Evolutionary conservation across 2,888 invertebrate species (phyloP).

Genomic region (Heteromyza rotundicornis): DNA sequence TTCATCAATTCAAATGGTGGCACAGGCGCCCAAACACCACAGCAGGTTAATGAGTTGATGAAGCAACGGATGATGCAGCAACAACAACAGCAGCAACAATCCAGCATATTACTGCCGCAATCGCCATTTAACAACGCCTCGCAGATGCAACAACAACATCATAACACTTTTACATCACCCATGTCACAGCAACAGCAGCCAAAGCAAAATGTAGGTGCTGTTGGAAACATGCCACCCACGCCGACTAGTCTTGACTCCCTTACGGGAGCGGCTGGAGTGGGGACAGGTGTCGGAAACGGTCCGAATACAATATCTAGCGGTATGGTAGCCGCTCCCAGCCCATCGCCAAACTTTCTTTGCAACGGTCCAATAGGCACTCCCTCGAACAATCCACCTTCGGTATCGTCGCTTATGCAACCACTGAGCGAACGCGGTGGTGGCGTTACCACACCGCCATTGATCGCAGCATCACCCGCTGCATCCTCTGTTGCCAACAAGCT

Average conservation of each 20-base stretch:
- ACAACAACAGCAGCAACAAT: slow-evolving; percentile 41
- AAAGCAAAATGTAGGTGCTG: slow-evolving; percentile 29
- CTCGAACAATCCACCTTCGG: slow-evolving; percentile 68
- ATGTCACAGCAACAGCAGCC: slow-evolving; percentile 38
- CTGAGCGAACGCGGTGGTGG: slow-evolving; percentile 65
- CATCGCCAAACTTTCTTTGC: slow-evolving; percentile 62
- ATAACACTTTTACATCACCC: slow-evolving; percentile 44
- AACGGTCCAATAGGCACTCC: slow-evolving; percentile 65
- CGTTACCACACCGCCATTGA: slow-evolving; percentile 64
- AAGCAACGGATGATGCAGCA: slow-evolving; percentile 66
- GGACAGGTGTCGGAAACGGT: slow-evolving; percentile 29
- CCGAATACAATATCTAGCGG: slow-evolving; percentile 42
- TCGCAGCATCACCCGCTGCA: slow-evolving; percentile 54
- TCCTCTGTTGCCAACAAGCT: slow-evolving; percentile 39
- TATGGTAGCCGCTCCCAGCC: slow-evolving; percentile 64
- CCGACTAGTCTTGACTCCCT: slow-evolving; percentile 64
- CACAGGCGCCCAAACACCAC: slow-evolving; percentile 38
- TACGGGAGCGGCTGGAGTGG: slow-evolving; percentile 43
- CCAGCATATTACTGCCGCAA: slow-evolving; percentile 48
- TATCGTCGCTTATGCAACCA: slow-evolving; percentile 66
- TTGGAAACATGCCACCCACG: slow-evolving; percentile 64
- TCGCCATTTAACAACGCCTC: slow-evolving; percentile 49
- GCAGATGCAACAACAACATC: slow-evolving; percentile 38
- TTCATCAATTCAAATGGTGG: slow-evolving; percentile 66
- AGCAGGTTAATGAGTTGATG: slow-evolving; percentile 68